A percentile compares a stretch with the other conserved stretches of the same genome.
Conservation (phyloP, 2,888 invertebrate species). For the Stenodema calcarata region DNA sequence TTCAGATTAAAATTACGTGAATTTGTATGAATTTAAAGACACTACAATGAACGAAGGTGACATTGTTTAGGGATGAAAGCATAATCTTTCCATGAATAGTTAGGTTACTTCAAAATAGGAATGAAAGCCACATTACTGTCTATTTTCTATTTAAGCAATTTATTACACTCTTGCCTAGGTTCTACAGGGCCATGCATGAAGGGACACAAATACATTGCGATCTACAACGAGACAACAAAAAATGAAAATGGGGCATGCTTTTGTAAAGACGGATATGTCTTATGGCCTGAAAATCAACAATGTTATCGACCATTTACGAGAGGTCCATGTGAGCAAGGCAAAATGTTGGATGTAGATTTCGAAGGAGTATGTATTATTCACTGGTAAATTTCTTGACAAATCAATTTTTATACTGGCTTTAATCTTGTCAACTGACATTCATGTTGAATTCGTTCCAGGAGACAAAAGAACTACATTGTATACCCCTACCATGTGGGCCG, state of each 20-base stretch:
- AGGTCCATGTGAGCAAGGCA: slow-evolving; percentile 71
- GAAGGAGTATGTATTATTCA: slow-evolving; percentile 52
- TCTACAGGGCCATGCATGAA: slow-evolving; percentile 76
- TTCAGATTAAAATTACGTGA: too few species aligned
- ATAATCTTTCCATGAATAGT: too few species aligned
- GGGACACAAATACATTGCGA: slow-evolving; percentile 73
- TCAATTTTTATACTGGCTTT: neutral
- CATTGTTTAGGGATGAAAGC: too few species aligned
- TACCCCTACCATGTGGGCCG: slow-evolving; percentile 74
- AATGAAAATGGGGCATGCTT: slow-evolving; percentile 56
- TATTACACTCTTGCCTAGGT: slow-evolving; percentile 64
- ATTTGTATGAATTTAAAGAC: too few species aligned
- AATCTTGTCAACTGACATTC: neutral
- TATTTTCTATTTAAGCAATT: too few species aligned
- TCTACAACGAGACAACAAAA: slow-evolving; percentile 45
- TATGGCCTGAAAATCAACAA: slow-evolving; percentile 59
- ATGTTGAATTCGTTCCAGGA: slow-evolving; percentile 20
- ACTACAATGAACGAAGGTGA: too few species aligned
- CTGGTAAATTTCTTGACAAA: too few species aligned
- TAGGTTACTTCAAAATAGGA: too few species aligned
- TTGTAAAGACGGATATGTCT: slow-evolving; percentile 58
- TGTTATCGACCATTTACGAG: slow-evolving; percentile 82
- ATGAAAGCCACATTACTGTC: too few species aligned
- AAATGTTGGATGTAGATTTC: slow-evolving; percentile 57
- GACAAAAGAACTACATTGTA: slow-evolving; percentile 65